These are phyloP conservation scores for Tinamus major DNA, from an alignment of 2,797 vertebrate genomes.

Conservation along the genomic window DNA sequence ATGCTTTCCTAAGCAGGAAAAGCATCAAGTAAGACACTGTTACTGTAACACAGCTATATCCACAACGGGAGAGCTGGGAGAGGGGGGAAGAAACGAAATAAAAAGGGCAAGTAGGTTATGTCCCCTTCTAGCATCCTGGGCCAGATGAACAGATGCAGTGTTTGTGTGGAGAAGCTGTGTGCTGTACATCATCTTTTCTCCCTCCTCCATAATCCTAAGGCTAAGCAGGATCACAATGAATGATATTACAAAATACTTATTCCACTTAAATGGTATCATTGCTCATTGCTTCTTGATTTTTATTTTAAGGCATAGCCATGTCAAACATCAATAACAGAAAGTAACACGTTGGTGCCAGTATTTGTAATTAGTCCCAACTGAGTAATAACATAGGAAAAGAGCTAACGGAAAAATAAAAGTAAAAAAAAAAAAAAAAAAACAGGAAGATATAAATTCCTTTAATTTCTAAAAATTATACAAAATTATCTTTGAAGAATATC, in stretches of 20 bases:
- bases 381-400: neutral
- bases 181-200: neutral
- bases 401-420: neutral
- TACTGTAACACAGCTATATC: conserved; percentile 22
- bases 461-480: neutral
- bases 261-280: neutral
- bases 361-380: neutral
- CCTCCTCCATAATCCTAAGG: neutral
- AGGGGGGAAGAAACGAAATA: neutral
- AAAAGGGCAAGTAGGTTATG: conserved; percentile 39
- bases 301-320: neutral
- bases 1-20: conserved; percentile 6
- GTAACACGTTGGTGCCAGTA: neutral
- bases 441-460: neutral
- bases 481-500: neutral
- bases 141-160: conserved; percentile 38
- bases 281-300: neutral
- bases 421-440: neutral
- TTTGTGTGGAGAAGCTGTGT: neutral
- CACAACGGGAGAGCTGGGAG: neutral
- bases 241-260: neutral
- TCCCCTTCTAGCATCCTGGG: neutral
- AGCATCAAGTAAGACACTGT: neutral
- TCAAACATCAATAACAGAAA: neutral
- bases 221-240: conserved; percentile 18